Base-by-base conservation (phyloP, 1,140 invertebrate species). In the Andrena cerasifolii region DNA sequence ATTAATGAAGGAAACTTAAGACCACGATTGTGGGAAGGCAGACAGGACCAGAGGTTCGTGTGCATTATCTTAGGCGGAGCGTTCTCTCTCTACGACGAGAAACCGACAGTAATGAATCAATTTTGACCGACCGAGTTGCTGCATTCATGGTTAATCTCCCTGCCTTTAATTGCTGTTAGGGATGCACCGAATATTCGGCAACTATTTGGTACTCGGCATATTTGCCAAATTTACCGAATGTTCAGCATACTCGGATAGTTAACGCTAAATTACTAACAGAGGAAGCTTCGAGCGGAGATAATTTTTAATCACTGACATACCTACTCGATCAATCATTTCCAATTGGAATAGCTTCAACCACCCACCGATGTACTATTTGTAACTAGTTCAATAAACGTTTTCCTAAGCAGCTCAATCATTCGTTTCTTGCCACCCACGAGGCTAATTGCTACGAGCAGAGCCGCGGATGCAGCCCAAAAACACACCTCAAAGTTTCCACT, bases 121-220 rank as follows among this genome's bases (percentile, higher is more conserved):
- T 84, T 82, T 79, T 73, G 83, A 80, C 82, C 78, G 61, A 84
- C 59, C 71, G 71, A 80, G 76, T 75, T 84, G 78, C 82, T 66
- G 67, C 72, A 84, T 84, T 84, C 81, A 80, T 61, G 82, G 79
- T 84, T 79, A 84, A 84, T 84, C 82, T 74, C 62, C 63, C 49
- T 79, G 61, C 78, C 72, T 71, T 80, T 84, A 84, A 84, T 84
- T 80, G 78, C 83, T 84, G 83, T 84, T 84, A 80, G 78, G 53
- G 73, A 84, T 84, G 67, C 83, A 84, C 67, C 72, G 78, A 84
- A 80, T 84, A 84, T 84, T 84, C 82, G 47, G 72, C 72, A 84
- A 84, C 78, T 84, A 84, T 84, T 84, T 80, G 78, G 72, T 84
- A 80, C 83, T 84, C 72, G 62, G 61, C 78, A 63, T 84, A 80